Evolutionary conservation across 2,888 invertebrate genomes (phyloP).

Genomic region (Lumbricus terrestris): DNA sequence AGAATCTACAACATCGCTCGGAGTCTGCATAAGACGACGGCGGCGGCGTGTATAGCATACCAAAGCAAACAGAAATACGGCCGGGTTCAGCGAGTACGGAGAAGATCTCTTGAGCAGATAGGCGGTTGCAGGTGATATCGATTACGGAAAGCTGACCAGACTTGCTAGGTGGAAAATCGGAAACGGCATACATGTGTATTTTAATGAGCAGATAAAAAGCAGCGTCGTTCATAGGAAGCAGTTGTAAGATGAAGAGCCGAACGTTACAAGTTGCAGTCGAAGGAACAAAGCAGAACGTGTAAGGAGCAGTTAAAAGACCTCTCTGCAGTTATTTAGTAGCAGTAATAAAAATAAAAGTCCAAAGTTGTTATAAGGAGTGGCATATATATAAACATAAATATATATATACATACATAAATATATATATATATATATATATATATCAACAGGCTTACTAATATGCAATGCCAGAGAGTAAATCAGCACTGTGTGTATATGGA

Average conservation of each 20-base stretch:
- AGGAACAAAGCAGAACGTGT: neutral
- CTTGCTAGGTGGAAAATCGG: neutral
- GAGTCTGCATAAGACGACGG: no score
- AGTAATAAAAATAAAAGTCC: neutral
- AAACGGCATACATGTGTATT: neutral
- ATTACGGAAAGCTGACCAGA: neutral
- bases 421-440: no score
- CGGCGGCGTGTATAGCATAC: no score
- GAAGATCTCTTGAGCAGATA: neutral
- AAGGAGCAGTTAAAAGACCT: neutral
- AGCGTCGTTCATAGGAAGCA: neutral
- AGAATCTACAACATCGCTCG: neutral
- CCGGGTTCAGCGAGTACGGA: neutral
- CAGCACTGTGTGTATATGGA: no score
- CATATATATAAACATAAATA: neutral
- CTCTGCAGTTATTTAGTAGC: neutral
- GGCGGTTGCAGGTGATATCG: neutral
- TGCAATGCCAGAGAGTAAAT: no score
- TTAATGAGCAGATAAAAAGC: neutral
- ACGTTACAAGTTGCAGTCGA: neutral
- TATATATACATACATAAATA: no score
- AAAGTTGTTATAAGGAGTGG: neutral
- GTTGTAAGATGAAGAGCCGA: neutral
- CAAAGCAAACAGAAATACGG: slow-evolving; percentile 3
- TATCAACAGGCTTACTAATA: no score